Evolutionary conservation across 1,140 invertebrate species (phyloP).

Genomic region (Nasonia longicornis): DNA sequence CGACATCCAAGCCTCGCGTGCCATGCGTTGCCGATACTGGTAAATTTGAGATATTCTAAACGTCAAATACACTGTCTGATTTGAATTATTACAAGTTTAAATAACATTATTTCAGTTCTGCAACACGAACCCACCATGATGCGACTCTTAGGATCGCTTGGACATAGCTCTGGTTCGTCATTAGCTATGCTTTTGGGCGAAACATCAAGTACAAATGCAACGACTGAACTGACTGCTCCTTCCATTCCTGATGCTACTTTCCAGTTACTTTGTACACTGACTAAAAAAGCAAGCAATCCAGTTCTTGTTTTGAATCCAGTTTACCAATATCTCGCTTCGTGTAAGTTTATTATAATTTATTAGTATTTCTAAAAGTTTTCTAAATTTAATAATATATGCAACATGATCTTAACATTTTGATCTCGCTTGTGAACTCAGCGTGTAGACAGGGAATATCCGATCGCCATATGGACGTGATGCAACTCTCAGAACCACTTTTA

Average conservation of each 20-base stretch:
- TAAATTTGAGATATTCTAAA: constrained; percentile 45
- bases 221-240: constrained; percentile 71
- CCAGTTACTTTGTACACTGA: constrained; percentile 81
- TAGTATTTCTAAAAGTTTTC: not conserved
- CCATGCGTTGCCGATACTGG: constrained; percentile 80
- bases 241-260: constrained; percentile 88
- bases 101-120: constrained; percentile 67
- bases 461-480: constrained; percentile 65
- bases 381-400: constrained; percentile 8
- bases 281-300: constrained; percentile 78
- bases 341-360: constrained; percentile 63
- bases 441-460: constrained; percentile 56
- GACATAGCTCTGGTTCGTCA: constrained; percentile 77
- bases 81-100: not conserved
- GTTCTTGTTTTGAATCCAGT: constrained; percentile 81
- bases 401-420: not conserved
- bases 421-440: constrained; percentile 50
- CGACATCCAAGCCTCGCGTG: constrained; percentile 64
- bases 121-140: constrained; percentile 85
- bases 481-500: constrained; percentile 80
- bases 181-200: constrained; percentile 71
- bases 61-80: not conserved
- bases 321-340: constrained; percentile 78
- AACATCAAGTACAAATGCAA: constrained; percentile 53
- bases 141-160: constrained; percentile 81